phyloP scores from a whole-genome alignment of 2,113 vertebrate genomes.

The Stigmatopora argus region DNA sequence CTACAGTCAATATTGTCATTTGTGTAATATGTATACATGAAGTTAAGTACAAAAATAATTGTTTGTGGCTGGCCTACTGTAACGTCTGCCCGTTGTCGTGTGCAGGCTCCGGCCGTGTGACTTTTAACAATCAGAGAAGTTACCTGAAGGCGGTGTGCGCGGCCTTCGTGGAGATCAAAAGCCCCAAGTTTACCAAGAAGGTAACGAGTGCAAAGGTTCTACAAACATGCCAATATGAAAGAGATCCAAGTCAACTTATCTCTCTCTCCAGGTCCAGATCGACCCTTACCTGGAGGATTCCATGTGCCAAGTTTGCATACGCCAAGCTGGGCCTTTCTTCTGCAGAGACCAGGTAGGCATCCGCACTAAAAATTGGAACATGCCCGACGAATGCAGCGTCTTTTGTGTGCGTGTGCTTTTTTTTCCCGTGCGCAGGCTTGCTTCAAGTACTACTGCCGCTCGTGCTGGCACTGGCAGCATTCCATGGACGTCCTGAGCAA shows the following conservation, averaged over 20 bases:
- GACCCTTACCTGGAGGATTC: constrained; percentile 97
- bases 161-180: constrained; percentile 97
- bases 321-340: constrained; percentile 94
- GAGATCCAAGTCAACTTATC: not conserved
- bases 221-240: not conserved
- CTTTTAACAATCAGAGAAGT: constrained; percentile 95
- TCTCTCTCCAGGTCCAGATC: constrained; percentile 83
- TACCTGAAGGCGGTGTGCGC: constrained; percentile 94
- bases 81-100: not conserved
- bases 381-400: not conserved
- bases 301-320: constrained; percentile 89
- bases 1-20: too few species aligned
- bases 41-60: not conserved
- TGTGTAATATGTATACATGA: too few species aligned
- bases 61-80: too few species aligned
- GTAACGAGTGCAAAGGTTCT: constrained; percentile 51
- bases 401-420: too few species aligned
- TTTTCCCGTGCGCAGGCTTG: constrained; percentile 75
- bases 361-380: not conserved
- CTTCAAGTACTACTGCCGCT: constrained; percentile 98
- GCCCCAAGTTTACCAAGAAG: constrained; percentile 98
- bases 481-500: constrained; percentile 92
- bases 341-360: constrained; percentile 89
- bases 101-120: constrained; percentile 94
- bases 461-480: constrained; percentile 98